Evolutionary conservation across 2,797 vertebrate species (phyloP), one percentile per base, ranked within the genome.

Genomic region (Molossus alvarezi): DNA sequence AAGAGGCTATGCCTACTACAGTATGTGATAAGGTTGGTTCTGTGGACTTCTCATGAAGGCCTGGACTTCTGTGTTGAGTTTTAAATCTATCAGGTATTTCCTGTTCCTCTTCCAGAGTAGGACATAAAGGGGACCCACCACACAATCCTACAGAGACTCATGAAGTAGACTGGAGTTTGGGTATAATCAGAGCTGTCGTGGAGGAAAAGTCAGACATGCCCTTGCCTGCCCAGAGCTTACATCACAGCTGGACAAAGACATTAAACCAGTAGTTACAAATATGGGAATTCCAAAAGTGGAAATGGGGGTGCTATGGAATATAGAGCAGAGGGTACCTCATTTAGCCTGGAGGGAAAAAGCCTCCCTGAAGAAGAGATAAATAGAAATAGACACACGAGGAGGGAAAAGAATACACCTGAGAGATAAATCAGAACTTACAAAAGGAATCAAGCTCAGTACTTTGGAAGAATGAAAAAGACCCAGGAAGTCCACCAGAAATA

Each of bases 211-310:
- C 57, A 82, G 33, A 89, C 15, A 55, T 6, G 25, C 18, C 80
- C 67, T 7, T 21, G 10, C 48, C 51, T 62, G 58, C 41, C 23
- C 13, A 15, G 17, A 91, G 48, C 29, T 77, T 58, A 79, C 5
- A 15, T 45, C 37, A 21, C 5, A 81, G 37, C 27, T 75, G 12
- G 37, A 67, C 58, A 91, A 85, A 83, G 62, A 86, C 55, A 86
- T 67, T 81, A 91, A 83, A 75, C 23, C 17, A 75, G 48, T 67
- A 55, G 57, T 84, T 73, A 90, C 33, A 79, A 84, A 62, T 23
- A 58, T 2, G 2, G 29, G 13, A 73, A 51, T 27, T 90, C 67
- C 9, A 48, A 37, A 92, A 87, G 27, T 55, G 11, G 2, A 73
- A 75, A 29, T 72, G 77, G 10, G 10, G 53, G 37, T 57, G 14